Percentiles rank a stretch among this genome's conserved stretches.
phyloP scores from a whole-genome alignment of 1,140 invertebrate genomes.

The Drosophila kepulauana region DNA sequence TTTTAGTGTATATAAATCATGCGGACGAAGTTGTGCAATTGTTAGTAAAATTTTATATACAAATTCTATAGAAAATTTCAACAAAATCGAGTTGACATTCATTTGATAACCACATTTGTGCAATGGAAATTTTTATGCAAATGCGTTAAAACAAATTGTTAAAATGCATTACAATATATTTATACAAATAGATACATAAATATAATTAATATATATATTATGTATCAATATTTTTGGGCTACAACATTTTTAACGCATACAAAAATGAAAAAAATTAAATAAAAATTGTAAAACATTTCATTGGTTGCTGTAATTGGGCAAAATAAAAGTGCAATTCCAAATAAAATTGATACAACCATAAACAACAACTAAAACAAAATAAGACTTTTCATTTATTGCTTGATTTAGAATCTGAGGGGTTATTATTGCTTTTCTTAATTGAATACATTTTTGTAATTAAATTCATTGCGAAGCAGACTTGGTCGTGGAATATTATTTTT shows the following conservation, averaged over 20 bases:
- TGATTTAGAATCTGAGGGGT: too few relatives aligned
- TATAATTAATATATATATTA: constrained; percentile 33
- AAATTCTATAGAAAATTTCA: constrained; percentile 61
- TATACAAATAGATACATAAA: constrained; percentile 46
- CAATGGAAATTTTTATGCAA: constrained; percentile 51
- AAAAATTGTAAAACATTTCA: constrained; percentile 77
- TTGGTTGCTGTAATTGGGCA: constrained; percentile 75
- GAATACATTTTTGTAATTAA: too few relatives aligned
- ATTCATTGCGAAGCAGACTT: too few relatives aligned
- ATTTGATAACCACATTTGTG: constrained; percentile 54
- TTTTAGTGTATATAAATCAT: constrained; percentile 65
- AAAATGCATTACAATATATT: constrained; percentile 42
- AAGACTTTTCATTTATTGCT: background rate
- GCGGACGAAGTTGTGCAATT: constrained; percentile 76
- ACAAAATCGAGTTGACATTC: constrained; percentile 36
- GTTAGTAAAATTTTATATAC: constrained; percentile 71
- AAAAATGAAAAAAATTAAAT: constrained; percentile 54
- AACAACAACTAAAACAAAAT: constrained; percentile 38
- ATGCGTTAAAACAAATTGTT: constrained; percentile 41
- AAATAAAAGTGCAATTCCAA: constrained; percentile 77
- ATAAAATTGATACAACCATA: constrained; percentile 76
- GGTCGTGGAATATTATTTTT: too few relatives aligned
- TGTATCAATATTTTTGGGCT: constrained; percentile 67
- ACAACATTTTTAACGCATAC: constrained; percentile 66
- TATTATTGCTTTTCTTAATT: too few relatives aligned